Evolutionary conservation across 1,140 invertebrate species (phyloP), one percentile per base, ranked within the genome.

Genomic region (Drosophila albomicans): DNA sequence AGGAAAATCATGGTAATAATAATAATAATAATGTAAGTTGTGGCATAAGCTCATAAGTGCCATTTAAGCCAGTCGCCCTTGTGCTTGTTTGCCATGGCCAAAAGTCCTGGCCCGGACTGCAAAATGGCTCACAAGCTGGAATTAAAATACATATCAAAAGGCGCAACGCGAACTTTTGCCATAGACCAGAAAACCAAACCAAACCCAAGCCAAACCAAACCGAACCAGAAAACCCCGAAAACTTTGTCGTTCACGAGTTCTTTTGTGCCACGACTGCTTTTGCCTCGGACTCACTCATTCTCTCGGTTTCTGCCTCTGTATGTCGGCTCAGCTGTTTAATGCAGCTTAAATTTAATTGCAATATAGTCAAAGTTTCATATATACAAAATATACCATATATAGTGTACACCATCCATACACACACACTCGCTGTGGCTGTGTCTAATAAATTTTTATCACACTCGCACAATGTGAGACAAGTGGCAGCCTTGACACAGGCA

Each of bases 21-120:
- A 89, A 89, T 89, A 89, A 89, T 88, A 89, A 89, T 89, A 89
- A 89, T 89, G 85, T 89, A 89, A 89, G 85, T 89, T 89, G 81
- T 79, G 86, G 86, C 85, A 87, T 89, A 89, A 89, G 85, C 85
- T 89, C 85, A 89, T 89, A 89, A 89, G 85, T 89, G 85, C 81
- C 85, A 85, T 89, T 89, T 89, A 89, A 89, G 85, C 85, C 85
- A 79, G 85, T 81, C 78, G 82, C 79, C 73, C 73, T 51, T 69
- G 71, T 61, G 49, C 20, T 57, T 20, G 20, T 16, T 38, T 38
- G 30, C 30, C 30, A 6, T 65, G 72, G 79, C 67, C 80, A 78
- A 59, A 78, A 76, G 84, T 78, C 56, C 63, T 61, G 48, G 59
- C 48, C 62, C 52, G 61, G 57, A 69, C 80, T 89, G 78, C 85